phyloP scores from a whole-genome alignment of 2,113 vertebrate genomes.

The Gallinago undulata region DNA sequence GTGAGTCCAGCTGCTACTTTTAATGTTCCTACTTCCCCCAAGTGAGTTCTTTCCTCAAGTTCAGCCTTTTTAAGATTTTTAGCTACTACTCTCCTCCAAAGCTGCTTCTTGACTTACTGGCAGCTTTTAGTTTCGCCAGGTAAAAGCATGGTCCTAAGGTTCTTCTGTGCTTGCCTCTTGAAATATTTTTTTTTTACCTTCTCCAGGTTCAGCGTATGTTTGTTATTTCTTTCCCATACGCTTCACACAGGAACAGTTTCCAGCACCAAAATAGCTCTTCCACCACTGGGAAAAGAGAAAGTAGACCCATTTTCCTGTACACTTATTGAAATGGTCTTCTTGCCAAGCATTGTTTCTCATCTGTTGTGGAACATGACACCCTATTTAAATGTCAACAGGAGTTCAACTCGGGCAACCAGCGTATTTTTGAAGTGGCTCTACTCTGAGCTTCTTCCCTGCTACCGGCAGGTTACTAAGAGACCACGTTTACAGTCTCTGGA shows the following conservation, averaged over 20 bases:
- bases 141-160: neutral
- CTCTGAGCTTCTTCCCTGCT: neutral
- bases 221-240: slow-evolving; percentile 58
- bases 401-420: slow-evolving; percentile 43
- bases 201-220: neutral
- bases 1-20: neutral
- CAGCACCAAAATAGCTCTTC: slow-evolving; percentile 59
- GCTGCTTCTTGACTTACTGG: neutral
- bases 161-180: neutral
- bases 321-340: slow-evolving; percentile 49
- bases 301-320: slow-evolving; percentile 64
- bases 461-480: slow-evolving; percentile 28
- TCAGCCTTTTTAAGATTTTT: neutral
- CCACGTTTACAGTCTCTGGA: slow-evolving; percentile 18
- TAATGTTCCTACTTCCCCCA: neutral
- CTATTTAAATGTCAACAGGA: slow-evolving; percentile 64
- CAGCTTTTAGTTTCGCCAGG: neutral
- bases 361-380: slow-evolving; percentile 65
- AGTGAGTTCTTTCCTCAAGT: neutral
- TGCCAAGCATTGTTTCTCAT: slow-evolving; percentile 69
- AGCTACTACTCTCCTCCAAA: neutral
- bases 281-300: slow-evolving; percentile 69
- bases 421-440: slow-evolving; percentile 17
- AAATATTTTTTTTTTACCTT: neutral
- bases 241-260: slow-evolving; percentile 48